Base-by-base conservation (phyloP, 2,888 invertebrate genomes). In the Callimorpha dominula region DNA sequence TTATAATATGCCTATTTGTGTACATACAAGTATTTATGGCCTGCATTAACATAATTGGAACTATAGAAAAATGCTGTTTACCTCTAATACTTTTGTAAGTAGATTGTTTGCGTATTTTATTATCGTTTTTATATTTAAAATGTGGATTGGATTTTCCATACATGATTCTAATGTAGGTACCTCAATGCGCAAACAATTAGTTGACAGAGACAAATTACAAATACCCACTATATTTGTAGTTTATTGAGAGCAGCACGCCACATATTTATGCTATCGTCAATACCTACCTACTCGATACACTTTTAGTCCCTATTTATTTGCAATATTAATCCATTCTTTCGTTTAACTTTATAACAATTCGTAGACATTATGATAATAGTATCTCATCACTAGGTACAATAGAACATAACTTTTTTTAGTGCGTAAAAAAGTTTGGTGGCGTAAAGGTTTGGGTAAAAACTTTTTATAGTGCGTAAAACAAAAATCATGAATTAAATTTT, bases 11-110 rank as follows among this genome's bases (percentile, higher is more conserved):
- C 49, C 65, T 68, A 52, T 67, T 64, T 65, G 46, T 68, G 68
- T 50, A 40, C 31, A 68, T 50, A 20, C 65, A 14, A 64, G 65
- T 66, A 72, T 78, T 75, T 80, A 78, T 76, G 72, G 62, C 52
- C 15, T 17, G 64, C 70, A 71, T 75, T 76, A 74, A 66, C 68
- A 46, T 75, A 20, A 15, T 60, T 65, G 67, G 65, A 66, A 69
- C 42, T 54, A 43, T 62, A 60, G 50, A 8, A 40, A 65, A 65
- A 60, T 57, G 46, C 68, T 15, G 70, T 68, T 64, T 78, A 42
- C 60, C 70, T 57, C 20, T 1, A 69, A 40, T 70, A 65, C 14
- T 40, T 62, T 42, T 9, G 7, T 49, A n/a, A n/a, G n/a, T n/a
- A n/a, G n/a, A 62, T n/a, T 57, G 69, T 64, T 40, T 42, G 42